Evolutionary conservation across 37 sponge, comb jelly and placozoan species (phyloP).

Genomic region (Dysidea cf. avara): DNA sequence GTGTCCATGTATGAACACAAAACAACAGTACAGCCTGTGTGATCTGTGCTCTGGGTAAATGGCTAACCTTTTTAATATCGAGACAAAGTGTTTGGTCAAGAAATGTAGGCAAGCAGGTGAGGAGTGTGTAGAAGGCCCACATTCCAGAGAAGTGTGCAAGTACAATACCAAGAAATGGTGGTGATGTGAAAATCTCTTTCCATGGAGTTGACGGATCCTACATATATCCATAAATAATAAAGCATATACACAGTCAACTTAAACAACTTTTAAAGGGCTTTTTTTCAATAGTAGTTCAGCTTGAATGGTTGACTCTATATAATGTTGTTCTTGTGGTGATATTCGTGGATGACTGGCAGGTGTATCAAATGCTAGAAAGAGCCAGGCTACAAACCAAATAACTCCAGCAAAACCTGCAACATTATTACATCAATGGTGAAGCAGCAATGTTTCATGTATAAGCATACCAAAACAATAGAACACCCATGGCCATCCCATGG

Average conservation of each 20-base stretch:
- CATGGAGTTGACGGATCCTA: conserved; percentile 73
- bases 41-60: too few species aligned
- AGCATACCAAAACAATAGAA: conserved; percentile 90
- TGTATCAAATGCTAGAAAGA: conserved; percentile 53
- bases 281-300: conserved; percentile 7
- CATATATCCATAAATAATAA: too few species aligned
- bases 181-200: conserved; percentile 67
- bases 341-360: conserved; percentile 79
- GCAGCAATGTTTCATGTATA: background rate
- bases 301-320: conserved; percentile 62
- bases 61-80: too few species aligned
- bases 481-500: conserved; percentile 95
- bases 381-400: conserved; percentile 89
- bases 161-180: conserved; percentile 79
- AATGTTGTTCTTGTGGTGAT: conserved; percentile 57
- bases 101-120: conserved; percentile 86
- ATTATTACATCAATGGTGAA: too few species aligned
- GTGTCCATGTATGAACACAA: too few species aligned
- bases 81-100: too few species aligned
- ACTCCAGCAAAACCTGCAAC: conserved; percentile 71
- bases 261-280: too few species aligned
- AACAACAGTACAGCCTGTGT: too few species aligned
- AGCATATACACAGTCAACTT: too few species aligned
- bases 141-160: conserved; percentile 78
- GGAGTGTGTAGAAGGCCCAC: conserved; percentile 88